Base-by-base conservation (phyloP, 2,888 invertebrate species). In the Drosophila nr. fundita region DNA sequence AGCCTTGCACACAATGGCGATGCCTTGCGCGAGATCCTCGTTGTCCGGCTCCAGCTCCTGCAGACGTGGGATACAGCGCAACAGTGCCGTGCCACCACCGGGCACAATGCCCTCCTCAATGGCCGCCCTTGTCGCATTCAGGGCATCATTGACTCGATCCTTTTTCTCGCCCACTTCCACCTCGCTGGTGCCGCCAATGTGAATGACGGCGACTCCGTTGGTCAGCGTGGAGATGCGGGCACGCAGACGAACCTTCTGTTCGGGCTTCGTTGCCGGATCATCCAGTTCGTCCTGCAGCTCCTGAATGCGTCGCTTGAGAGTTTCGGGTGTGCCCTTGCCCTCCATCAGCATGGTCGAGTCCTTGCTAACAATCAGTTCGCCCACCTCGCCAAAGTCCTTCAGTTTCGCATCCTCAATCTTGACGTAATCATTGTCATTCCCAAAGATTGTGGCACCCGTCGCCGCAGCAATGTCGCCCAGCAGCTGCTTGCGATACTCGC, bases 71-170 rank as follows among this genome's bases (percentile, higher is more conserved):
- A 97, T 95, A 92, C 97, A 97, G 82, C 98, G 95, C 53, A 99
- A 94, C 11, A 99, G 95, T 40, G 99, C 98, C 67, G 97, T 96
- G 62, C 98, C 98, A 93, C 99, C 99, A 81, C 99, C 99, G 15
- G 98, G 98, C 73, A 99, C 98, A 91, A 99, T 98, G 66, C 99
- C 99, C 94, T 99, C 99, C 92, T 98, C 98, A 59, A 99, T 97
- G 34, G 99, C 99, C 53, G 99, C 99, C 29, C 98, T 94, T 0
- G 99, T 99, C 0, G 99, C 99, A 92, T 97, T 97, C 38, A 99
- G 94, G 0, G 99, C 99, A 94, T 99, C 99, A 91, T 97, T 97
- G 2, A 99, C 98, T 64, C 99, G 95, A 91, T 99, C 99, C 91
- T 98, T 98, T 94, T 98, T 99, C 94, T 99, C 99, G 91, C 97